A percentile compares a stretch with the other conserved stretches of the same genome.
Evolutionary conservation across 2,888 invertebrate genomes (phyloP).

Genomic region (Thumatha senex): DNA sequence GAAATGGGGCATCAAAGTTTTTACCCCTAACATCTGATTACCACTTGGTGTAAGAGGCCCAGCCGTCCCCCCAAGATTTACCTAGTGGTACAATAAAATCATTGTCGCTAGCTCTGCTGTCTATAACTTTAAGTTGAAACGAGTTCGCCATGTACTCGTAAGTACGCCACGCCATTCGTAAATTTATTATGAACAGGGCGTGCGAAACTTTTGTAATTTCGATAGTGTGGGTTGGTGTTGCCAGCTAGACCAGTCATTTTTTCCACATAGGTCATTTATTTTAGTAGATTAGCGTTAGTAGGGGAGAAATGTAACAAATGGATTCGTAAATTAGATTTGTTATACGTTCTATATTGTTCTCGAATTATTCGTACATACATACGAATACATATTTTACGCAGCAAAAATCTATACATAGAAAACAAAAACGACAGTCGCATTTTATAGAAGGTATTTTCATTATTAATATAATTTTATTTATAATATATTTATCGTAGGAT

Average conservation of each 20-base stretch:
- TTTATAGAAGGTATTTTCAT: too few relatives aligned
- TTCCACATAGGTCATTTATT: constrained; percentile 17
- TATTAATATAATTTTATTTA: too few relatives aligned
- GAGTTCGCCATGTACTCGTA: constrained; percentile 28
- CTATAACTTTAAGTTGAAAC: constrained; percentile 24
- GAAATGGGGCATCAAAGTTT: too few relatives aligned
- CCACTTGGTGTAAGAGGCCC: too few relatives aligned
- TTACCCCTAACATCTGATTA: neutral
- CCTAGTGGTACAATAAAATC: constrained; percentile 1
- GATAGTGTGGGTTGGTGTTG: constrained; percentile 40
- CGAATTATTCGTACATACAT: neutral
- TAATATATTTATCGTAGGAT: too few relatives aligned
- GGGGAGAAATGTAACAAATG: neutral
- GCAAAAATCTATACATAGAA: too few relatives aligned
- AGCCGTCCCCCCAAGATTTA: too few relatives aligned
- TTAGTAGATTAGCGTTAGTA: constrained; percentile 1
- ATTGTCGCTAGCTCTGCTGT: constrained; percentile 14
- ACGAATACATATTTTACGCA: too few relatives aligned
- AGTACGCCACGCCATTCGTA: constrained; percentile 57
- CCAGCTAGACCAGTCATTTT: constrained; percentile 20
- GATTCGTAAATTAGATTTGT: neutral
- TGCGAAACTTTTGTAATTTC: constrained; percentile 59
- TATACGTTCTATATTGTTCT: neutral
- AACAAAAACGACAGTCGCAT: too few relatives aligned
- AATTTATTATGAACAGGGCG: constrained; percentile 61